These are phyloP conservation scores for Eupelmus urozonus DNA, from an alignment of 2,888 invertebrate species.

Conservation along the genomic window DNA sequence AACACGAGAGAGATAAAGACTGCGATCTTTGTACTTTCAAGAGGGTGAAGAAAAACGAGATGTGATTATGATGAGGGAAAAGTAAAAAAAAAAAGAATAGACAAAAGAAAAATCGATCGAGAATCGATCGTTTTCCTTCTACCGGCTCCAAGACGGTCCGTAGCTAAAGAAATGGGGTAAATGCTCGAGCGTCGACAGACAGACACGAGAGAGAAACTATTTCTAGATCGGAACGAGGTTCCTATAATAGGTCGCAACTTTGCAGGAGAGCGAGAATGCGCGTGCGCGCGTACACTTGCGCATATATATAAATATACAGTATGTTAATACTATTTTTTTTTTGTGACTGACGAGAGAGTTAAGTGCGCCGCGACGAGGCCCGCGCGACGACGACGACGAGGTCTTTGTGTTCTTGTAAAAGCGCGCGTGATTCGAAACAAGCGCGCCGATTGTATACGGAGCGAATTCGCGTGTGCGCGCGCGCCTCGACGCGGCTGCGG, in stretches of 20 bases:
- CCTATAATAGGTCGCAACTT: constrained; percentile 59
- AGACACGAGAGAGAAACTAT: constrained; percentile 47
- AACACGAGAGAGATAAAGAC: constrained; percentile 59
- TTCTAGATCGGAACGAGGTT: constrained; percentile 59
- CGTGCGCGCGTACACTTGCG: not conserved
- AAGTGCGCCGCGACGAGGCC: constrained; percentile 41
- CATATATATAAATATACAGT: constrained; percentile 23
- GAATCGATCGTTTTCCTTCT: constrained; percentile 30
- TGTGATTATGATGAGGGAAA: not conserved
- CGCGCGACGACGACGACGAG: constrained; percentile 7
- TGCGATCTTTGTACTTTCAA: constrained; percentile 58
- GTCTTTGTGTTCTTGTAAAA: constrained; percentile 2
- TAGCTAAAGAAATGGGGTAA: constrained; percentile 13
- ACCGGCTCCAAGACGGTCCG: constrained; percentile 13
- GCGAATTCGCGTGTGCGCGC: constrained; percentile 16
- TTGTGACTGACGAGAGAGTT: constrained; percentile 50
- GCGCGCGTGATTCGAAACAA: constrained; percentile 36
- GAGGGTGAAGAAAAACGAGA: constrained; percentile 4
- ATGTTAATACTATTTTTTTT: constrained; percentile 41
- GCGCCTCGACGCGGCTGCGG: constrained; percentile 45
- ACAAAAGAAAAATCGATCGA: constrained; percentile 20
- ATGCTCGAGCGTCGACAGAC: constrained; percentile 52
- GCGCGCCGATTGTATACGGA: too few species aligned
- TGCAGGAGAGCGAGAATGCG: constrained; percentile 52
- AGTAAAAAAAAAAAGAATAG: constrained; percentile 9